Base-by-base conservation (phyloP, 2,797 vertebrate species). In the Petrocephalus schoutedeni region DNA sequence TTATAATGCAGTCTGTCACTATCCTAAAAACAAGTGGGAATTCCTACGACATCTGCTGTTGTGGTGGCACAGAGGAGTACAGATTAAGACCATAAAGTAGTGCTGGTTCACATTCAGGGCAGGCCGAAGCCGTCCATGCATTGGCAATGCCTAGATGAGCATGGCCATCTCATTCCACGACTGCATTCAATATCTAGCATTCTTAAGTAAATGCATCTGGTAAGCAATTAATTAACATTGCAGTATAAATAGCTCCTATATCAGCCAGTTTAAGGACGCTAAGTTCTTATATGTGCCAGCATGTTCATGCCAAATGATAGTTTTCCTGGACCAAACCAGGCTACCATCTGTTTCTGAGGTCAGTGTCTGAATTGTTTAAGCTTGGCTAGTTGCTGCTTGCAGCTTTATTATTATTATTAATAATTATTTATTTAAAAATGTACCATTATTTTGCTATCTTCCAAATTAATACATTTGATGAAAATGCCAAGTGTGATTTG, bases 331-430 rank as follows among this genome's bases (percentile, higher is more conserved):
- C 54, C n/a, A 16, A 10, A 86, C 14, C 14, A 41, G 16, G 28
- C 84, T 58, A 28, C 84, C 54, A 58, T 86, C 84, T 58, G 54
- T 59, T 86, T 86, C 32, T 23, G 54, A 86, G 54, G 54, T 86
- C 32, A 58, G 84, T 28, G 84, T 54, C 54, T 84, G 80, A 84
- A 58, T 58, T 58, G 84, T 86, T 86, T 86, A 58, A 86, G 54
- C 84, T 28, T 23, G 53, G 56, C 32, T 86, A 86, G 59, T 58
- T 86, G 12, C 28, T 58, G 16, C 56, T 41, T 36, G 12, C 28
- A 85, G 54, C 84, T 58, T 80, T 64, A 28, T 51, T 51, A 51
- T 51, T 51, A 51, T 51, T 51, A 51, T 51, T 51, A 51, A 4
- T 51, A 51, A 28, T 51, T 51, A 51, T 51, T 51, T 51, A 51